These are phyloP conservation scores for Augochlorella aurata DNA, from an alignment of 2,888 invertebrate genomes.

Conservation along the genomic window DNA sequence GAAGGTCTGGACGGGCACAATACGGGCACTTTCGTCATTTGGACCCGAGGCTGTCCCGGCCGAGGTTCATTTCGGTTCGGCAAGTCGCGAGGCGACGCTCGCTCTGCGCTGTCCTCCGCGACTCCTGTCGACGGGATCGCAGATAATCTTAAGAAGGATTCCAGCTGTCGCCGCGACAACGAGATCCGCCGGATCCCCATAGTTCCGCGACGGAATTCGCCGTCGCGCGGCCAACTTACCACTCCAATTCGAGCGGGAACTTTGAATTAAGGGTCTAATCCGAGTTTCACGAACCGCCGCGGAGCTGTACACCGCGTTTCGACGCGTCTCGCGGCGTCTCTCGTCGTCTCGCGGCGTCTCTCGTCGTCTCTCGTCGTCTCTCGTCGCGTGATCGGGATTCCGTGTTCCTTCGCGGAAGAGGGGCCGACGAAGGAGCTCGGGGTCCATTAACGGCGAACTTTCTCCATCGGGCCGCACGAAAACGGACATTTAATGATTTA, in stretches of 20 bases:
- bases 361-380: neutral
- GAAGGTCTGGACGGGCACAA: slow-evolving; percentile 31
- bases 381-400: slow-evolving; percentile 30
- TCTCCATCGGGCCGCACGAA: neutral
- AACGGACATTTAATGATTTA: slow-evolving; percentile 24
- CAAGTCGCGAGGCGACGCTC: neutral
- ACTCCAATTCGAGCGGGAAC: slow-evolving; percentile 38
- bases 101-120: slow-evolving; percentile 20
- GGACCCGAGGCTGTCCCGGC: slow-evolving; percentile 8
- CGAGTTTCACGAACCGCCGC: slow-evolving; percentile 29
- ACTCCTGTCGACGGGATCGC: slow-evolving; percentile 23
- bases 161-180: slow-evolving; percentile 33
- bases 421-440: neutral
- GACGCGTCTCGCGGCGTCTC: slow-evolving; percentile 6
- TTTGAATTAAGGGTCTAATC: slow-evolving; percentile 40
- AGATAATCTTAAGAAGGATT: slow-evolving; percentile 39
- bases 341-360: neutral
- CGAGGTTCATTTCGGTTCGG: slow-evolving; percentile 19
- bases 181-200: slow-evolving; percentile 23
- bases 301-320: neutral
- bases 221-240: slow-evolving; percentile 47
- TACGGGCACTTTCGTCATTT: slow-evolving; percentile 40
- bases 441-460: slow-evolving; percentile 26
- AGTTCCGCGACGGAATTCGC: slow-evolving; percentile 28
- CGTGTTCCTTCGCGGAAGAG: neutral